Conservation (phyloP, 2,113 vertebrate genomes). For the Lepus americanus region DNA sequence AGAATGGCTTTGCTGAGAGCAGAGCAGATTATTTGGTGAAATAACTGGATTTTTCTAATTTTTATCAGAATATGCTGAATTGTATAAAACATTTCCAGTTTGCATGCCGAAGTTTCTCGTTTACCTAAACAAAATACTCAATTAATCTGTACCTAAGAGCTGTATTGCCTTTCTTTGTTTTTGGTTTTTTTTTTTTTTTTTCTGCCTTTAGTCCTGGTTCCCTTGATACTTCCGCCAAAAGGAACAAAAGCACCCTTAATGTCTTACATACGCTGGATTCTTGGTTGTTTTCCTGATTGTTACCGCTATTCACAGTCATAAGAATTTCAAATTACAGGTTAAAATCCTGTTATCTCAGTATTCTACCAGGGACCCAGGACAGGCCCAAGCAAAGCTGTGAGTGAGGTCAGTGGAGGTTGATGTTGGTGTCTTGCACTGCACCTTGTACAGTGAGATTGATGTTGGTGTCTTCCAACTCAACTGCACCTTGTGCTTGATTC, state of each 20-base stretch:
- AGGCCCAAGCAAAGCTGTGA: neutral
- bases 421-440: neutral
- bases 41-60: slow-evolving; percentile 1
- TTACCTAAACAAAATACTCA: slow-evolving; percentile 20
- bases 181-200: neutral
- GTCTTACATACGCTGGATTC: neutral
- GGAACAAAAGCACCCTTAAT: neutral
- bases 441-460: neutral
- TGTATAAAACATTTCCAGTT: neutral
- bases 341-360: neutral
- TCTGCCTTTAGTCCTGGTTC: neutral
- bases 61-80: neutral
- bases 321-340: neutral
- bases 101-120: neutral
- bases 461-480: neutral
- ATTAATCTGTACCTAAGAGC: neutral
- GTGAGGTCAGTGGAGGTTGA: neutral
- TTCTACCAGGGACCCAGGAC: neutral
- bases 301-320: neutral
- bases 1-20: neutral
- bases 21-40: neutral
- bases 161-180: neutral
- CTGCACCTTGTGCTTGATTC: neutral
- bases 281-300: slow-evolving; percentile 22
- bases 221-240: neutral